These are phyloP conservation scores for Tanaodytes sp. DNA, from an alignment of 2,888 invertebrate species.

Conservation along the genomic window DNA sequence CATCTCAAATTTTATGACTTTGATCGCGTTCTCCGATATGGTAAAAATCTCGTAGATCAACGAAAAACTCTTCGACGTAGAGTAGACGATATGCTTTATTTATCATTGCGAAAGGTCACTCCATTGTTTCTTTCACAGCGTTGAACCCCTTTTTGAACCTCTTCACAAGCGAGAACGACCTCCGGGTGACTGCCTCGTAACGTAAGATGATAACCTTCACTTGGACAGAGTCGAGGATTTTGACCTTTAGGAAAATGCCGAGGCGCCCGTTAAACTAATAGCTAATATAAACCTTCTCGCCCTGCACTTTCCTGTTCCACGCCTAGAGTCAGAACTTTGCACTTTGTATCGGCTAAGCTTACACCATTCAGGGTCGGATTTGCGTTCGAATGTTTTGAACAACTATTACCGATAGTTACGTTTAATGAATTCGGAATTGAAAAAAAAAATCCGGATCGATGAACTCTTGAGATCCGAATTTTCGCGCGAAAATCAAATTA, in stretches of 20 bases:
- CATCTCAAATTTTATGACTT: too few species aligned
- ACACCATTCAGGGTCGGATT: too few species aligned
- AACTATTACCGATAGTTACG: too few species aligned
- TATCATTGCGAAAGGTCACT: slow-evolving; percentile 64
- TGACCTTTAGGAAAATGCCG: slow-evolving; percentile 69
- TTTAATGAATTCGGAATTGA: too few species aligned
- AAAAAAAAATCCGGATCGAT: too few species aligned
- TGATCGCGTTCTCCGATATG: too few species aligned
- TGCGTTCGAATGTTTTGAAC: slow-evolving; percentile 49
- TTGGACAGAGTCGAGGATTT: slow-evolving; percentile 59
- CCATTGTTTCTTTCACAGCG: slow-evolving; percentile 61
- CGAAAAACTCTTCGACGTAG: slow-evolving; percentile 20
- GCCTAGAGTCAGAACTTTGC: slow-evolving; percentile 33
- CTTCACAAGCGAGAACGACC: slow-evolving; percentile 53
- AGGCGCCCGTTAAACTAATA: slow-evolving; percentile 63
- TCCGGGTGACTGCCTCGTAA: slow-evolving; percentile 60
- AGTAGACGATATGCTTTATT: slow-evolving; percentile 29
- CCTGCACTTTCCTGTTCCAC: slow-evolving; percentile 40
- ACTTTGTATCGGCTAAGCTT: slow-evolving; percentile 13
- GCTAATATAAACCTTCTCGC: slow-evolving; percentile 61
- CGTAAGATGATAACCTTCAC: slow-evolving; percentile 60
- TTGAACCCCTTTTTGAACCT: slow-evolving; percentile 45
- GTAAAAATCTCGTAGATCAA: too few species aligned
- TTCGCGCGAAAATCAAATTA: slow-evolving; percentile 40
- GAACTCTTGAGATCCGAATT: not conserved